These are phyloP conservation scores for Salvelinus namaycush DNA, from an alignment of 2,113 vertebrate species.

Conservation along the genomic window DNA sequence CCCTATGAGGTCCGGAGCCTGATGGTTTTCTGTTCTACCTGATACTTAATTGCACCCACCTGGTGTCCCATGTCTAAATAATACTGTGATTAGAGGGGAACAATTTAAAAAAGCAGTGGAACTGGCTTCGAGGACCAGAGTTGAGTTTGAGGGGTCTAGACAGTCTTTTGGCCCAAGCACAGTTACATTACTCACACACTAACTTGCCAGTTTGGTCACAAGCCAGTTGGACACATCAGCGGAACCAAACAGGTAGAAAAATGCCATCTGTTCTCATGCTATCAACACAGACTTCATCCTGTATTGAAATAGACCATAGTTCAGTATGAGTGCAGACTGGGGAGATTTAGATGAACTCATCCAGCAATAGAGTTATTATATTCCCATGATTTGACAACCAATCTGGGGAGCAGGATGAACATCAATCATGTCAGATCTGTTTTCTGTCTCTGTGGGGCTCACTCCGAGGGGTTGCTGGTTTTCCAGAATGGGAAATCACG, in stretches of 20 bases:
- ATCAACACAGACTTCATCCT: constrained; percentile 11
- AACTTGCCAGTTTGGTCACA: too few species aligned
- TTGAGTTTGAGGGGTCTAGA: too few species aligned
- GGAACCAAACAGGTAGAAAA: constrained; percentile 1
- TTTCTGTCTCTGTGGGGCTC: constrained; percentile 9
- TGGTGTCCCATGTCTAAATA: too few species aligned
- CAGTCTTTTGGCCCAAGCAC: too few species aligned
- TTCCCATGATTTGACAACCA: constrained; percentile 53
- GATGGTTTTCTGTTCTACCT: too few species aligned
- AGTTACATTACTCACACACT: too few species aligned
- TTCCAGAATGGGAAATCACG: constrained; percentile 5
- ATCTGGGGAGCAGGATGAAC: constrained; percentile 36
- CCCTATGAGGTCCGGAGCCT: too few species aligned
- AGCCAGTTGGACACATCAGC: neutral
- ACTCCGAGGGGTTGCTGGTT: neutral
- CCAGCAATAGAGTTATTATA: constrained; percentile 32
- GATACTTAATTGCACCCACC: too few species aligned
- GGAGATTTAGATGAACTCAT: constrained; percentile 11
- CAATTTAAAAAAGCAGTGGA: too few species aligned
- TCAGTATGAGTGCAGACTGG: neutral
- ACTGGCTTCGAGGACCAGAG: too few species aligned
- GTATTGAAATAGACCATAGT: constrained; percentile 20
- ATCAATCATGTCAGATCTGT: constrained; percentile 50
- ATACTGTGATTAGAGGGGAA: too few species aligned
- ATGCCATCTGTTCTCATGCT: neutral